Conservation (phyloP, 1,140 invertebrate genomes). For the Cyrtorhinus lividipennis region DNA sequence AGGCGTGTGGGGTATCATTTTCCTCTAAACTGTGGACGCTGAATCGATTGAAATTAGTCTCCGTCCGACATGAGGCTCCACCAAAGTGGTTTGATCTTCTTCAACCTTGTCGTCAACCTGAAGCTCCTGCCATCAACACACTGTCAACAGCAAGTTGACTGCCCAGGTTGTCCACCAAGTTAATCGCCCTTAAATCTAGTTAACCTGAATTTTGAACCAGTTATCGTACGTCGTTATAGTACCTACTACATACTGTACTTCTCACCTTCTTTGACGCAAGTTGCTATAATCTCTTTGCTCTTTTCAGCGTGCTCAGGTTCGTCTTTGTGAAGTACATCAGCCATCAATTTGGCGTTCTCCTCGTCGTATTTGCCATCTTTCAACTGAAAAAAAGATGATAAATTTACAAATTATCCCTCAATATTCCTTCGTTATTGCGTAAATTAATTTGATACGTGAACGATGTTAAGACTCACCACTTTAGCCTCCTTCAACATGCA, state of each 20-base stretch:
- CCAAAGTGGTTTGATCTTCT: too few relatives aligned
- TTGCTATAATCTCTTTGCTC: conserved; percentile 11
- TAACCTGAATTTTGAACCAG: not conserved
- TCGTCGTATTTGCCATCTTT: conserved; percentile 15
- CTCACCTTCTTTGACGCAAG: conserved; percentile 7
- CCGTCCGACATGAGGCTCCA: too few relatives aligned
- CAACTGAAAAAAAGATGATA: conserved; percentile 11
- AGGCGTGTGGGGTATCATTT: too few relatives aligned
- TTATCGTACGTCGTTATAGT: not conserved
- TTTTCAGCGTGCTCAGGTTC: conserved; percentile 12
- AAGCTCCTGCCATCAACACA: too few relatives aligned
- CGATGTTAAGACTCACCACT: conserved; percentile 10
- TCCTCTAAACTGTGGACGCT: too few relatives aligned
- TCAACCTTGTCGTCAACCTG: too few relatives aligned
- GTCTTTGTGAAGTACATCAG: conserved; percentile 18
- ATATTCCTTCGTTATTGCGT: not conserved
- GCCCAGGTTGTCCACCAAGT: too few relatives aligned
- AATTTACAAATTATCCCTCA: not conserved
- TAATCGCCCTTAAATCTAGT: too few relatives aligned
- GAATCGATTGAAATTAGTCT: too few relatives aligned
- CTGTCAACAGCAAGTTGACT: too few relatives aligned
- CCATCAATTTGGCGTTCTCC: conserved; percentile 15
- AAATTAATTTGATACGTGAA: not conserved
- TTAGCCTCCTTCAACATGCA: conserved; percentile 19
- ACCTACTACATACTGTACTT: not conserved